These are phyloP conservation scores for Drosophila pectinifera DNA, from an alignment of 1,140 invertebrate species.

Conservation along the genomic window DNA sequence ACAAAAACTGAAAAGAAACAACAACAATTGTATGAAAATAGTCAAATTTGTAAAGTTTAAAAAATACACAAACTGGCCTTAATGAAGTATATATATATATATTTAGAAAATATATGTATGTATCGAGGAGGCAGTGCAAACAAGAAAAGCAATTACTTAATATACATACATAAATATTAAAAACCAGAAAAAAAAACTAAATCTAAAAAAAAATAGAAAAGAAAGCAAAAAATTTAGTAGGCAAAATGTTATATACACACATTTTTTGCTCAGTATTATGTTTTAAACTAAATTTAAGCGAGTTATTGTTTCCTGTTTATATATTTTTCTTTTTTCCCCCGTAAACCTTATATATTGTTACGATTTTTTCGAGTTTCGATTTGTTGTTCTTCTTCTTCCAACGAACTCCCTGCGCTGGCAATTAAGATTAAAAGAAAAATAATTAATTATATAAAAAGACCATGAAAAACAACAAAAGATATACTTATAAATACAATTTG, in stretches of 20 bases:
- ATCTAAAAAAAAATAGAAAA: conserved; percentile 18
- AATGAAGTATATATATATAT: conserved; percentile 20
- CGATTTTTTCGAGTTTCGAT: conserved; percentile 43
- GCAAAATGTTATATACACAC: conserved; percentile 74
- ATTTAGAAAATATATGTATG: conserved; percentile 21
- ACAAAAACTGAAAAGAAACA: conserved; percentile 60
- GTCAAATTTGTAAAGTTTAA: conserved; percentile 51
- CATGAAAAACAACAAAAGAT: conserved; percentile 38
- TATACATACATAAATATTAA: conserved; percentile 26
- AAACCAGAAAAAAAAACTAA: conserved; percentile 18
- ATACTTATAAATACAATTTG: conserved; percentile 54
- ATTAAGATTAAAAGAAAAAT: conserved; percentile 28
- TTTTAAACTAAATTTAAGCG: conserved; percentile 83
- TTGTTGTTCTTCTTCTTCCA: conserved; percentile 27
- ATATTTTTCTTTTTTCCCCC: conserved; percentile 39
- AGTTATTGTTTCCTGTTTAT: conserved; percentile 81
- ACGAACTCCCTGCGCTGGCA: conserved; percentile 38
- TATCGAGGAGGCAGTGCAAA: conserved; percentile 29
- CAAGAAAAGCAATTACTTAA: conserved; percentile 39
- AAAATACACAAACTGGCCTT: conserved; percentile 21
- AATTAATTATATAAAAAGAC: conserved; percentile 23
- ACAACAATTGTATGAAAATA: conserved; percentile 33
- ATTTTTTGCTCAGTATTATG: conserved; percentile 85
- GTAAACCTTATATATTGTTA: conserved; percentile 39
- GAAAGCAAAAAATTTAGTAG: conserved; percentile 72